A percentile compares a stretch with the other conserved stretches of the same genome.
Evolutionary conservation across 2,113 vertebrate species (phyloP).

Genomic region (Pseudonaja textilis): DNA sequence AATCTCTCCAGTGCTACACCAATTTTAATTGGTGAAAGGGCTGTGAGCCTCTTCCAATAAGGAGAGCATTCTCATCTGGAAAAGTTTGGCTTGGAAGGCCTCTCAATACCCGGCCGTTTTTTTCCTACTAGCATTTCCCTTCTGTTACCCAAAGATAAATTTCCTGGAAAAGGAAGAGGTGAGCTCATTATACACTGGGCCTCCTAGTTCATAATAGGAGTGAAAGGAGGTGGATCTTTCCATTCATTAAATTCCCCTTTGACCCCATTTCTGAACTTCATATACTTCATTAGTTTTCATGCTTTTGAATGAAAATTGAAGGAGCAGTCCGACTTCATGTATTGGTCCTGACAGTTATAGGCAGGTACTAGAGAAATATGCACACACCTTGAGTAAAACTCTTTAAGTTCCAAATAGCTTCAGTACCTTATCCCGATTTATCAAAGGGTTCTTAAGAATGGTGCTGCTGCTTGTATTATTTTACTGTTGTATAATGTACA

Average conservation of each 20-base stretch:
- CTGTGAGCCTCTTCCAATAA: background rate
- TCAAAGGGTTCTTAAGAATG: conserved; percentile 50
- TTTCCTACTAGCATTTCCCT: background rate
- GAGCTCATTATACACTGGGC: background rate
- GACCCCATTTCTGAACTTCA: background rate
- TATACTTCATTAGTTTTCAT: background rate
- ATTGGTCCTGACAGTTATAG: background rate
- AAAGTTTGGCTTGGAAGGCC: background rate
- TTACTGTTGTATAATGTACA: conserved; percentile 1
- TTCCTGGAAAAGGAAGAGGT: background rate
- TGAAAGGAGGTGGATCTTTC: background rate
- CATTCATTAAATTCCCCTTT: background rate
- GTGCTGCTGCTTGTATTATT: conserved; percentile 5
- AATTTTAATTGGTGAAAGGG: background rate
- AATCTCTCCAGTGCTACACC: background rate
- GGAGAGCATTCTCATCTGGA: background rate
- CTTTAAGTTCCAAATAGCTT: background rate
- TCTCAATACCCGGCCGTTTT: background rate
- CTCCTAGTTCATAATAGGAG: background rate
- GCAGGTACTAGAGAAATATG: background rate
- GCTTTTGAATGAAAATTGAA: background rate
- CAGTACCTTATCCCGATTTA: conserved; percentile 31
- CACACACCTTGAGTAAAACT: background rate
- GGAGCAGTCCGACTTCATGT: background rate
- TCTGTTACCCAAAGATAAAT: background rate